Conservation (phyloP, 2,888 invertebrate species). For the Leucoma salicis region DNA sequence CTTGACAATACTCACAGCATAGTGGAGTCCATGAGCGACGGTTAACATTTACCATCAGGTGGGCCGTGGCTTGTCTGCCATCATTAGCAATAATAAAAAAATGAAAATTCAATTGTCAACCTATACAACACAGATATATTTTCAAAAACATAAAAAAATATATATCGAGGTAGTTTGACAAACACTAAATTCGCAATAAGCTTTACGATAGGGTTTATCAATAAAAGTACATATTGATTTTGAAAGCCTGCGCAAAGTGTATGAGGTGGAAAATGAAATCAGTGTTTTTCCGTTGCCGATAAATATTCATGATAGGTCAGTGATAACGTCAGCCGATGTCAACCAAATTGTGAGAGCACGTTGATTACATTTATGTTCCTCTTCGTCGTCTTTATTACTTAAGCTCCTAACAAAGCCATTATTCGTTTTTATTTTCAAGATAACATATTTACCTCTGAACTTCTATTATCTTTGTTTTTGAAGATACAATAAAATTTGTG, state of each 20-base stretch:
- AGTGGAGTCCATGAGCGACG: too few species aligned
- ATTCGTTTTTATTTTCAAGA: conserved; percentile 6
- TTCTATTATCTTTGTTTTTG: conserved; percentile 4
- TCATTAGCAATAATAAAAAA: too few species aligned
- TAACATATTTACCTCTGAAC: conserved; percentile 13
- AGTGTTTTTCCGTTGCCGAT: conserved; percentile 67
- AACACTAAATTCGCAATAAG: too few species aligned
- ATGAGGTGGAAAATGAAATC: conserved; percentile 49
- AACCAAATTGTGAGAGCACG: conserved; percentile 36
- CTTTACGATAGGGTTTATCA: conserved; percentile 24
- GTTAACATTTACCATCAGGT: too few species aligned
- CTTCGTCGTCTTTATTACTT: conserved; percentile 2
- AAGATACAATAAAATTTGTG: conserved; percentile 1
- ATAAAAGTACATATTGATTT: conserved; percentile 41
- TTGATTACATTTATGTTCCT: conserved; percentile 14
- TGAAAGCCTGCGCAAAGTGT: conserved; percentile 19
- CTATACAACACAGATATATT: too few species aligned
- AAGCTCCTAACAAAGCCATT: conserved; percentile 2
- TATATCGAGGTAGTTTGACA: too few species aligned
- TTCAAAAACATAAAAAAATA: too few species aligned
- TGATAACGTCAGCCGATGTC: conserved; percentile 53
- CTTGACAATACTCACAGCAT: too few species aligned
- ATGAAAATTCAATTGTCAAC: too few species aligned
- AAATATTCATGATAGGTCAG: conserved; percentile 69
- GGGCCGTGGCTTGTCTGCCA: too few species aligned